Evolutionary conservation across 30 jellyfish, hydroid and myxozoan species (phyloP), one percentile per base, ranked within the genome.

Genomic region (Pseudorhiza aurosa): DNA sequence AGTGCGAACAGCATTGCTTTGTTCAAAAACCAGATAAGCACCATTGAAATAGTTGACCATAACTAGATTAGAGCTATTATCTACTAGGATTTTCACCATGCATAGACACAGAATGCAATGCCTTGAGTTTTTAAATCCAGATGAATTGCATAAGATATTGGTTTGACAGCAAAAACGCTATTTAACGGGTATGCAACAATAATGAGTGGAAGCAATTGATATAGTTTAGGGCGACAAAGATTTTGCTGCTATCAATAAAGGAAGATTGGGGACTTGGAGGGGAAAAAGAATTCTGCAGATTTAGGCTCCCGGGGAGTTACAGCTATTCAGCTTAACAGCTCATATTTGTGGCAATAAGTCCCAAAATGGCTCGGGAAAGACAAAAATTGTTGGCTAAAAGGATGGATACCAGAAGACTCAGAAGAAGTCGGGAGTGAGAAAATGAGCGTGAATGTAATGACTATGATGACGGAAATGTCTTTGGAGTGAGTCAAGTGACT

Each of bases 191-290:
- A 2, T 43, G 42, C 26, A 67, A 67, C 42, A 67, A 26, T 1
- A 65, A 45, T 4, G 81, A 67, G 28, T 67, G 81, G 81, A 67
- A 67, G 65, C 19, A 5, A 8, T 67, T 67, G 19, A 75, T 46
- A 22, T 75, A 72, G 75, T 57, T 2, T 19, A 72, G 77, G 24
- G 75, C 49, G 56, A 53, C 26, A 5, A 55, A 72, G 40, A 72
- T 72, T 3, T n/a, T n/a, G n/a, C n/a, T n/a, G n/a, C n/a, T n/a
- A n/a, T n/a, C n/a, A n/a, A n/a, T n/a, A n/a, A n/a, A n/a, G n/a
- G n/a, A n/a, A n/a, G n/a, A n/a, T n/a, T 82, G 94, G 94, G 64
- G 46, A 15, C 83, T 68, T 30, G 69, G 51, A 45, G 62, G 80
- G 85, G 28, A 82, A 82, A 5, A 62, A 43, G 35, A 67, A 69